Base-by-base conservation (phyloP, 2,113 vertebrate species). In the Xenopus borealis region DNA sequence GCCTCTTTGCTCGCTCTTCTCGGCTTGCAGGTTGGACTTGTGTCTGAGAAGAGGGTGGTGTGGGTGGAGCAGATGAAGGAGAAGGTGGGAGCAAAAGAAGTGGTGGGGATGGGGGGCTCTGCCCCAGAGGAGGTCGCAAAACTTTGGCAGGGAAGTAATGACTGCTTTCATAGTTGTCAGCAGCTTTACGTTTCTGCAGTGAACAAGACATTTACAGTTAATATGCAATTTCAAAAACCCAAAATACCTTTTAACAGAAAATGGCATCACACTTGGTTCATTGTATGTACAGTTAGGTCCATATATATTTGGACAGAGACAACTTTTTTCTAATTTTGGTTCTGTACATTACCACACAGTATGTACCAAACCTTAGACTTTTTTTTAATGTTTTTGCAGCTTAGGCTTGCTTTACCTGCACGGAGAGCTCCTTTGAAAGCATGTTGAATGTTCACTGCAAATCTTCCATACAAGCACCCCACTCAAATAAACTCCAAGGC, bases 1-100 rank as follows among this genome's bases (percentile, higher is more conserved):
- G 89, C 57, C 90, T 85, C 82, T 91, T 93, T 86, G 89, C 91
- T 78, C 90, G 87, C 66, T 92, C 91, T 8, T 94, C 88, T 12
- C 93, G 89, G 86, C 89, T 92, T 75, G 82, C 90, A 62, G 89
- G 87, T 79, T 94, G 92, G 81, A 89, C 87, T 66, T 89, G 89
- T 72, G 92, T 85, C 67, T 92, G 79, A 19, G 86, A 90, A 55
- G 89, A 89, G 0, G 91, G 89, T 13, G 68, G 90, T 83, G 0
- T 87, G 85, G 10, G 81, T 72, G 77, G 91, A 46, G n/a, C 89
- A 0, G 91, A 91, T 0, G 82, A 89, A 0, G 91, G 90, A 80
- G 91, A 90, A 0, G 92, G 90, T 83, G 91, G 90, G 64, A 93
- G 83, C 77, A 92, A 91, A 72, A 92, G 86, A 88, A 91, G 91